Evolutionary conservation across 2,888 invertebrate species (phyloP), one percentile per base, ranked within the genome.

Genomic region (Thecocarcelia acutangulata): DNA sequence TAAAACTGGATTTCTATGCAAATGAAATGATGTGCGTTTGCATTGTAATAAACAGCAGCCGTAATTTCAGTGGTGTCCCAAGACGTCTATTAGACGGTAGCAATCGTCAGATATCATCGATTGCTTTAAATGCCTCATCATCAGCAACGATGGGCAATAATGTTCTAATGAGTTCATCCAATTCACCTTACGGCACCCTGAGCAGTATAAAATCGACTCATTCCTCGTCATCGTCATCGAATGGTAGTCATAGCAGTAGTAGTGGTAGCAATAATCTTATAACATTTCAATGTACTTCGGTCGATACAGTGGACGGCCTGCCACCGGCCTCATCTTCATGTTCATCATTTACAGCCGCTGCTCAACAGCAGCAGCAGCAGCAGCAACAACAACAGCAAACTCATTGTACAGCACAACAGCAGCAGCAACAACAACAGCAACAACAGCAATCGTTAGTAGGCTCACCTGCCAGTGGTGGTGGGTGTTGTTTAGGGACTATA

Each of bases 41-140:
- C n/a, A n/a, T 9, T 50, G 48, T 37, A 58, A 46, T 0, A 15
- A 63, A 68, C 64, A 78, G 75, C 74, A 84, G 72, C 86, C 90
- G 91, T 86, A 90, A 89, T 86, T 88, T 90, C 84, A 89, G 90
- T 80, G 91, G 91, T 82, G 90, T 91, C 74, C 91, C 91, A 63
- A 90, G 91, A 82, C 91, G 91, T 40, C 86, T 91, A 44, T 88
- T 91, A 63, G 91, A 91, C 84, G 89, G 88, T 83, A 89, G 88
- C 83, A 88, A 88, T 85, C 86, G 89, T 40, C 89, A 88, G 84
- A 86, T 88, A 74, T 86, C 87, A 50, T 87, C 87, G 50, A 87
- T 88, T 78, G 86, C 87, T 80, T 84, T 85, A 28, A 85, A 85
- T 81, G 85, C 87, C 72, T 84, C 87, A 24, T 84, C 87, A 28